Evolutionary conservation across 2,888 invertebrate species (phyloP).

Genomic region (Ligdia adustata): DNA sequence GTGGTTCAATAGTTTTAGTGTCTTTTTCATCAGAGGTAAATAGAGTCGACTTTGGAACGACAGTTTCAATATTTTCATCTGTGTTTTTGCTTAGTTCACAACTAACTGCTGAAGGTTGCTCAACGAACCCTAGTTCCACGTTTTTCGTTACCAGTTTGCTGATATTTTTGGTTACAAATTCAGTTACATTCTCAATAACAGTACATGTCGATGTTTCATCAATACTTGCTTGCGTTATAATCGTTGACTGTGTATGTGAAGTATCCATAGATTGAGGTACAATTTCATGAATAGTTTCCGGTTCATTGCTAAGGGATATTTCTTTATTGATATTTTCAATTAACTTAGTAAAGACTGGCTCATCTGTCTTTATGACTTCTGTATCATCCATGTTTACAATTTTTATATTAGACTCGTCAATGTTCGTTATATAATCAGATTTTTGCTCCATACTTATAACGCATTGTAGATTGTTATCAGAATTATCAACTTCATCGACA

Average conservation of each 20-base stretch:
- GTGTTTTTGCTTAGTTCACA: no score
- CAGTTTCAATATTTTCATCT: no score
- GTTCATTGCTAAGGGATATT: not conserved
- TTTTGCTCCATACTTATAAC: constrained; percentile 43
- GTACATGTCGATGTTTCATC: constrained; percentile 9
- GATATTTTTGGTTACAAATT: constrained; percentile 26
- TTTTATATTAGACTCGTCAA: not conserved
- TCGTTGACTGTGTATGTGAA: not conserved
- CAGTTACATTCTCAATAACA: constrained; percentile 13
- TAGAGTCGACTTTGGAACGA: no score
- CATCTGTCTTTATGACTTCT: not conserved
- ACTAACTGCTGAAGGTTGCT: no score
- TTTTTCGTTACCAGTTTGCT: no score
- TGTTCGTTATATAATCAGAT: constrained; percentile 9
- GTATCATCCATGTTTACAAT: not conserved
- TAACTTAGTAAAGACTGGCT: not conserved
- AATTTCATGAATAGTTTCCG: not conserved
- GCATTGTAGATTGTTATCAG: constrained; percentile 55
- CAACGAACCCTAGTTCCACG: no score
- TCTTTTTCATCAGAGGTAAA: no score
- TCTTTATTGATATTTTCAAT: constrained; percentile 1
- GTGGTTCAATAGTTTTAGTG: no score
- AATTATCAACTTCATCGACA: constrained; percentile 45
- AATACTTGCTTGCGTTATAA: constrained; percentile 4
- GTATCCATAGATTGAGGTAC: not conserved